Base-by-base conservation (phyloP, 2,113 vertebrate species). In the Ophiodon elongatus region DNA sequence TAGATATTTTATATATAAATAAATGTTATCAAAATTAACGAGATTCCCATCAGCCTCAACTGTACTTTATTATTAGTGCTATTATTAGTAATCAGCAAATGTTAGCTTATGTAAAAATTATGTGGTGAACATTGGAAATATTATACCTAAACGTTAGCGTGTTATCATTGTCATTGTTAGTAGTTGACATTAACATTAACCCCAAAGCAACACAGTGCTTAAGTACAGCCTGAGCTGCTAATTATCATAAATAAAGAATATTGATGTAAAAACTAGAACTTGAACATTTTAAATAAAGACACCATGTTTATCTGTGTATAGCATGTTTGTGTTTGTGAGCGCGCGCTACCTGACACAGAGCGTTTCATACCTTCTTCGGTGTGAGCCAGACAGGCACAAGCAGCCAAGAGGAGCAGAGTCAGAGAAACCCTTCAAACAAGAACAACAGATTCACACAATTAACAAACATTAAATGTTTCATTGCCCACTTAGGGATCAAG, bases 371-470 rank as follows among this genome's bases (percentile, higher is more conserved):
- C 52, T 11, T 64, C 80, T n/a, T 88, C 50, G n/a, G 82, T 10
- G 5, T 23, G 59, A 70, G 83, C 72, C 74, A 86, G 56, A 66
- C 83, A 86, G 74, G 77, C 50, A 50, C 69, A 79, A 2, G 29
- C 74, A 33, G 86, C 73, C 70, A 93, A 37, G 29, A 94, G 54
- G 29, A 92, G 76, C 50, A 85, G 59, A 27, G 79, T n/a, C 35
- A 84, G 17, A 59, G 75, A 85, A 59, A 89, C 76, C 90, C 93
- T 94, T 80, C 25, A 77, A 56, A 21, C 2, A 29, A n/a, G n/a
- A n/a, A 88, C 60, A 86, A 73, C 7, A 89, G 21, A 63, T 56
- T 29, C 14, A 77, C 41, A 76, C 27, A 3, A 52, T n/a, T 8
- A 35, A 75, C 19, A 73, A 23, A 62, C 37, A 33, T 15, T 14